Base-by-base conservation (phyloP, 1,140 invertebrate genomes). In the Bombus huntii region DNA sequence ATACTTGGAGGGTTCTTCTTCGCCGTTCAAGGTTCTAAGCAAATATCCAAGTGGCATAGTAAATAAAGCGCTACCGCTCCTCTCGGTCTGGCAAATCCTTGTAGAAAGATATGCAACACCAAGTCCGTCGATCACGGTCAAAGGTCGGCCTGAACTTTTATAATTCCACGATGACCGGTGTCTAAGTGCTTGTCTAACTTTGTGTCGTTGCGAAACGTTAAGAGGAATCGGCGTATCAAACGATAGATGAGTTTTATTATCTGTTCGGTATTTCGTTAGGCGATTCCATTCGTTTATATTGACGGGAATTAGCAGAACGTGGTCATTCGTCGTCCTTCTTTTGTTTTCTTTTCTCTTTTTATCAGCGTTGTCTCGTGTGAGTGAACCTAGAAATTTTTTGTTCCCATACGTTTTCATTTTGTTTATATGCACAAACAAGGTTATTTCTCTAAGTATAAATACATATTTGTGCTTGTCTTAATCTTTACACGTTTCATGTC, bases 21-120 rank as follows among this genome's bases (percentile, higher is more conserved):
- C 65, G 81, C n/a, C 72, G 84, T 82, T 91, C 83, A 82, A 88
- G 86, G 83, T 81, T 92, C 86, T 92, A 91, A 88, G 90, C 78
- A 91, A 91, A 90, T 89, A 90, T 83, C 68, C 73, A 80, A 92
- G 90, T 92, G 82, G 81, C 87, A 90, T 47, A 66, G 87, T 87
- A 92, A 92, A 92, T 87, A 92, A 71, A 82, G 72, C 83, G 87
- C 86, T 76, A 88, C 89, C 62, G 82, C 71, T 57, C 70, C 37
- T n/a, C 8, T 12, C 25, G 78, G 66, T 66, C 72, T 73, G 83
- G 75, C 79, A 66, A 85, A 91, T 91, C 83, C 80, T 53, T 53
- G 47, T 53, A 53, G 18, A 53, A 53, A 22, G 25, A 81, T 79
- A 53, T 75, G 65, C 72, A 85, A 74, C 78, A 42, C 62, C 57